These are phyloP conservation scores for Malthinus flaveolus DNA, from an alignment of 2,888 invertebrate species.

Conservation along the genomic window DNA sequence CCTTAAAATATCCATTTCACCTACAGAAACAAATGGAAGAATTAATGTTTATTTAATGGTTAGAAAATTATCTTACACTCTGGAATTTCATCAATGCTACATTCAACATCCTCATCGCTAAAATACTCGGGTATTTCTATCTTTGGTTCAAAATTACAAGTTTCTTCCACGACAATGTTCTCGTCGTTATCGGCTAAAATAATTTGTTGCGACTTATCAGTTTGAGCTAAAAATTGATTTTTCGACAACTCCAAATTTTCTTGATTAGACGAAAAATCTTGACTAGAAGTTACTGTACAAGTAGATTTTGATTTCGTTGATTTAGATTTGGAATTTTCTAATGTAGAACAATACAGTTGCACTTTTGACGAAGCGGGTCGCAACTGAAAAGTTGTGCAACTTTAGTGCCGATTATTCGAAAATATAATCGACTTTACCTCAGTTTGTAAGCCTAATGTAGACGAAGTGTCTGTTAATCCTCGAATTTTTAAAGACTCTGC, in stretches of 20 bases:
- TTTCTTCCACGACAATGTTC: neutral
- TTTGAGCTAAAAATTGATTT: conserved; percentile 36
- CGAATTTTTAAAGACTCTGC: conserved; percentile 80
- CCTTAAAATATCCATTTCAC: conserved; percentile 54
- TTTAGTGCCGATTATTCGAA: neutral
- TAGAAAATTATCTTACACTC: conserved; percentile 20
- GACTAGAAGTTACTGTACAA: conserved; percentile 52
- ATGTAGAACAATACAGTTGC: conserved; percentile 20
- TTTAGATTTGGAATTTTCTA: conserved; percentile 31
- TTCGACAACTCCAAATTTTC: conserved; percentile 44
- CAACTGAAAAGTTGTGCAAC: neutral
- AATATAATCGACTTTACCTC: conserved; percentile 43
- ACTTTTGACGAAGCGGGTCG: conserved; percentile 26
- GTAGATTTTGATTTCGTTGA: conserved; percentile 38
- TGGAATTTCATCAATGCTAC: conserved; percentile 38
- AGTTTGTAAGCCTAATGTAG: conserved; percentile 51
- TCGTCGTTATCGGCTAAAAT: neutral
- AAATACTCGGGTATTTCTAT: conserved; percentile 64
- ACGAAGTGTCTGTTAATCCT: conserved; percentile 72
- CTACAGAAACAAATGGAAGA: conserved; percentile 36
- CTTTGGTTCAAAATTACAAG: conserved; percentile 18
- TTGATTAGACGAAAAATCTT: conserved; percentile 42
- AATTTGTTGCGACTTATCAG: neutral
- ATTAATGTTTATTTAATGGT: conserved; percentile 1
- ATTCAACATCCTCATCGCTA: conserved; percentile 67